Evolutionary conservation across 1,140 invertebrate genomes (phyloP).

Genomic region (Drosophila cardini): DNA sequence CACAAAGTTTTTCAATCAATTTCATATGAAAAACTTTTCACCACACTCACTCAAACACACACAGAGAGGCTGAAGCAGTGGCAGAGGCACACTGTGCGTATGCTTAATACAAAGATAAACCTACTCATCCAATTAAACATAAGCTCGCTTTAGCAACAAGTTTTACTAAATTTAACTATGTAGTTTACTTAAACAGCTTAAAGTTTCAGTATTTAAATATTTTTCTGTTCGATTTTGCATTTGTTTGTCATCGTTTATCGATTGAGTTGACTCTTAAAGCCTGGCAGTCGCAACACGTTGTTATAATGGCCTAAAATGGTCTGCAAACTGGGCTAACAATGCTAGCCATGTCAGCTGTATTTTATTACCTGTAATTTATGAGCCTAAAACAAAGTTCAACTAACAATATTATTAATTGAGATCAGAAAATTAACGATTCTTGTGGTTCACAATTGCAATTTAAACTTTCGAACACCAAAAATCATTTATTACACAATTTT

Average conservation of each 20-base stretch:
- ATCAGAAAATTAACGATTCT: constrained; percentile 16
- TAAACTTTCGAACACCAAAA: constrained; percentile 50
- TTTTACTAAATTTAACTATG: background rate
- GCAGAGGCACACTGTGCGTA: constrained; percentile 36
- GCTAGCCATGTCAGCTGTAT: constrained; percentile 30
- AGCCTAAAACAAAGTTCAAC: background rate
- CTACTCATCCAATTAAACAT: constrained; percentile 28
- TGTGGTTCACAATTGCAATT: constrained; percentile 34
- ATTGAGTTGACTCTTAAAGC: background rate
- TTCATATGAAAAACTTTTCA: constrained; percentile 68
- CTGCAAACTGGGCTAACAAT: background rate
- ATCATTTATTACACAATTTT: constrained; percentile 64
- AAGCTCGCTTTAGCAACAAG: constrained; percentile 2
- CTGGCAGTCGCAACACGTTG: constrained; percentile 53
- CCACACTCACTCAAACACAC: constrained; percentile 8
- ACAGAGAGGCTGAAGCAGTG: constrained; percentile 3
- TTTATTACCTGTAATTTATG: constrained; percentile 53
- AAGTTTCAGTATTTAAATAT: background rate
- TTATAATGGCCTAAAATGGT: constrained; percentile 56
- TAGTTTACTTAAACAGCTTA: background rate
- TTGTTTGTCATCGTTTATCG: constrained; percentile 8
- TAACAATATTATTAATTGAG: constrained; percentile 29
- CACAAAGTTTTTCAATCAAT: constrained; percentile 73
- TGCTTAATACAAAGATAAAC: constrained; percentile 55
- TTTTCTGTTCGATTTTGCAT: background rate